phyloP scores from a whole-genome alignment of 2,888 invertebrate genomes.

The Andricus quercusramuli region DNA sequence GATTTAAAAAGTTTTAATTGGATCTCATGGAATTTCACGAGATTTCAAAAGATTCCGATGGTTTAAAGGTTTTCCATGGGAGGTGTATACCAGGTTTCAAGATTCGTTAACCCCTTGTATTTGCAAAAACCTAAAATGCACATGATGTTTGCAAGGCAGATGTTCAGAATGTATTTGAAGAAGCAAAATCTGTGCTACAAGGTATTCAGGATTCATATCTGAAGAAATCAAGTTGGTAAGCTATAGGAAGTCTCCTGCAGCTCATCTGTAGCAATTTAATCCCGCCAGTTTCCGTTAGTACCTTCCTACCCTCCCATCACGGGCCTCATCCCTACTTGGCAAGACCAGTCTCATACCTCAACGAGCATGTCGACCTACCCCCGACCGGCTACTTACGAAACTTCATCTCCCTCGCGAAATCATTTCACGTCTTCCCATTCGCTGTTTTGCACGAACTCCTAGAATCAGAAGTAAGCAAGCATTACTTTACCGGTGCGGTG shows the following conservation, averaged over 20 bases:
- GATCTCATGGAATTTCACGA: too few species aligned
- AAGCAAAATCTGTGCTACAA: too few species aligned
- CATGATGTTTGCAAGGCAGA: too few species aligned
- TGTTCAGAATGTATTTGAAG: too few species aligned
- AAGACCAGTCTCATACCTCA: constrained; percentile 28
- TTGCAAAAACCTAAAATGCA: too few species aligned
- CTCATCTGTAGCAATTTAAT: constrained; percentile 67
- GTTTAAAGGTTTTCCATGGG: too few species aligned
- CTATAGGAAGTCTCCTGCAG: constrained; percentile 66
- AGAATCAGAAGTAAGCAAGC: constrained; percentile 51
- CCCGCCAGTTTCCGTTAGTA: constrained; percentile 54
- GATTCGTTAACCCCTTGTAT: too few species aligned
- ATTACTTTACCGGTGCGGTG: constrained; percentile 51
- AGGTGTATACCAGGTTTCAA: too few species aligned
- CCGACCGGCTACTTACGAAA: constrained; percentile 61
- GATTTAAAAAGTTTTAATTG: too few species aligned
- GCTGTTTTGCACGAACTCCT: constrained; percentile 46
- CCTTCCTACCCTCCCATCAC: constrained; percentile 43
- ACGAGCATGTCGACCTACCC: constrained; percentile 50
- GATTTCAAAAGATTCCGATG: too few species aligned
- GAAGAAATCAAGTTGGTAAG: constrained; percentile 71
- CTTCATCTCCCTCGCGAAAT: constrained; percentile 71
- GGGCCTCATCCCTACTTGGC: not conserved
- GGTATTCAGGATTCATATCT: constrained; percentile 50
- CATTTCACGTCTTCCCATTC: constrained; percentile 59